A percentile compares a stretch with the other conserved stretches of the same genome.
phyloP scores from a whole-genome alignment of 2,888 invertebrate species.

The Esperia sulphurella region DNA sequence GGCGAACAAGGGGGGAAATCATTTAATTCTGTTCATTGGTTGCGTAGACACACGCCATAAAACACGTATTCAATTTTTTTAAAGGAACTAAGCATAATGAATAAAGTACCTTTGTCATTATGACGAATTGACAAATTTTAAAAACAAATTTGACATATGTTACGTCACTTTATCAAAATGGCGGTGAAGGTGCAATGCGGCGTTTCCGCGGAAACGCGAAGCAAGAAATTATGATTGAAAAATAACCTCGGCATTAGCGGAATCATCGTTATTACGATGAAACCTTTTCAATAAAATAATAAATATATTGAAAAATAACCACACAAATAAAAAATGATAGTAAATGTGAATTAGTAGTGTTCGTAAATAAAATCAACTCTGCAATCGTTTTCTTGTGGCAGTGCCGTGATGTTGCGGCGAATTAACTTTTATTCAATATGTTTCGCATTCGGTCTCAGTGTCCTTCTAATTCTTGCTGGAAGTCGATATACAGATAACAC shows the following conservation, averaged over 20 bases:
- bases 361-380: conserved; percentile 39
- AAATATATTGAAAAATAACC: conserved; percentile 45
- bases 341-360: conserved; percentile 53
- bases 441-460: conserved; percentile 74
- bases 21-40: too few relatives aligned
- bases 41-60: too few relatives aligned
- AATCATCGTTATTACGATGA: neutral
- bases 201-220: conserved; percentile 73
- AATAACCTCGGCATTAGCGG: conserved; percentile 21
- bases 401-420: conserved; percentile 72
- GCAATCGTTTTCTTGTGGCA: conserved; percentile 35
- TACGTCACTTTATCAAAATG: conserved; percentile 44
- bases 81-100: neutral
- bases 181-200: conserved; percentile 74
- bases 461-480: conserved; percentile 74
- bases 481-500: conserved; percentile 77
- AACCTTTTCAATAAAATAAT: conserved; percentile 26
- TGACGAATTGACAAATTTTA: conserved; percentile 14
- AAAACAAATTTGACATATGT: conserved; percentile 25
- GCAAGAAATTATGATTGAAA: conserved; percentile 62
- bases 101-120: neutral
- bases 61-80: too few relatives aligned
- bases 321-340: conserved; percentile 46
- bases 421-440: conserved; percentile 75
- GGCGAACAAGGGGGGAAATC: too few relatives aligned